phyloP scores from a whole-genome alignment of 2,797 vertebrate species.

The Argya squamiceps region DNA sequence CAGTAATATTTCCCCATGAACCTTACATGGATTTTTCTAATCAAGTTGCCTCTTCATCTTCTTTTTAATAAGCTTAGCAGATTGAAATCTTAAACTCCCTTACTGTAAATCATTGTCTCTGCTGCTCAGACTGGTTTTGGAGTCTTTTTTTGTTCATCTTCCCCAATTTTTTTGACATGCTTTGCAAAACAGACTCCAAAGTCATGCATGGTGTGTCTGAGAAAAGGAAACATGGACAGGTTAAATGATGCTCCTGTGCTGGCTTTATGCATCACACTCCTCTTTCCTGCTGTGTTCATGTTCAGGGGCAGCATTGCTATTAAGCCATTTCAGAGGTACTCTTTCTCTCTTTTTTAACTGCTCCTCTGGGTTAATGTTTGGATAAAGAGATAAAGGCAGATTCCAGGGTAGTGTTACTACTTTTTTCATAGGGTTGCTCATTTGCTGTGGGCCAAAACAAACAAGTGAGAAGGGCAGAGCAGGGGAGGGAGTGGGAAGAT shows the following conservation, averaged over 20 bases:
- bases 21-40: slow-evolving; percentile 44
- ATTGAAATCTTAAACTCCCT: slow-evolving; percentile 25
- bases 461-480: neutral
- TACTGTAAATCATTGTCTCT: neutral
- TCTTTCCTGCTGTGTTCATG: neutral
- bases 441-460: neutral
- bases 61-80: slow-evolving; percentile 44
- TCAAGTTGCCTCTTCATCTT: slow-evolving; percentile 37
- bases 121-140: neutral
- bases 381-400: neutral
- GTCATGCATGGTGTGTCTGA: neutral
- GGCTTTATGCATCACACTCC: neutral
- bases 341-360: neutral
- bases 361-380: neutral
- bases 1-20: slow-evolving; percentile 14
- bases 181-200: neutral
- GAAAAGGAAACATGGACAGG: neutral
- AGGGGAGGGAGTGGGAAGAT: neutral
- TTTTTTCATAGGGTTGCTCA: neutral
- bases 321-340: neutral
- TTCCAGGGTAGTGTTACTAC: neutral
- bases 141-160: neutral
- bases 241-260: neutral
- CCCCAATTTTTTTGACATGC: neutral
- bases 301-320: neutral